Evolutionary conservation across 2,888 invertebrate genomes (phyloP).

Genomic region (Phortica magna): DNA sequence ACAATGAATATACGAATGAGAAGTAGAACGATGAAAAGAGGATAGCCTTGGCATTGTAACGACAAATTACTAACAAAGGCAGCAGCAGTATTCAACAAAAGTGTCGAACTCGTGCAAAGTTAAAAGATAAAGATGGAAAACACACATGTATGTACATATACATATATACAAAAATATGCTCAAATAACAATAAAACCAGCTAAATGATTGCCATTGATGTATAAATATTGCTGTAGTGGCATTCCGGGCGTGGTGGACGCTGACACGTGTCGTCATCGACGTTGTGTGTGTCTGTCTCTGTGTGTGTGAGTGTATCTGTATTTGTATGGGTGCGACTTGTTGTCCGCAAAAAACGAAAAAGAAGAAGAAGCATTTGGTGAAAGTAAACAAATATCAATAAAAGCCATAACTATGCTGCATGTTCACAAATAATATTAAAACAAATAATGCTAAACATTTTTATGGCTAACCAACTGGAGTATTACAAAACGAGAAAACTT

Average conservation of each 20-base stretch:
- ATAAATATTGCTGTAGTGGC: slow-evolving; percentile 57
- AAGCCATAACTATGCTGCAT: slow-evolving; percentile 10
- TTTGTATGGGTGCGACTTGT: background rate
- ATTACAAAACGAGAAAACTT: background rate
- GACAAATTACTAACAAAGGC: background rate
- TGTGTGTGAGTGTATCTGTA: background rate
- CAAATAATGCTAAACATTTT: slow-evolving; percentile 24
- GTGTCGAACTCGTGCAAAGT: slow-evolving; percentile 23
- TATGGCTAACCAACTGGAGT: background rate
- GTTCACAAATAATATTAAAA: slow-evolving; percentile 6
- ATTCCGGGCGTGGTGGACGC: slow-evolving; percentile 30
- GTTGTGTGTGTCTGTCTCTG: no score
- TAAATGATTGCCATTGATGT: slow-evolving; percentile 68
- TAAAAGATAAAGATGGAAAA: background rate
- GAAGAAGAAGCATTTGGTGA: background rate
- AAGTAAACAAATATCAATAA: slow-evolving; percentile 15
- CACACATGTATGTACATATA: slow-evolving; percentile 14
- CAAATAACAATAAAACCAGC: slow-evolving; percentile 70
- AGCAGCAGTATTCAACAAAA: slow-evolving; percentile 14
- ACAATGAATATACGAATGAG: background rate
- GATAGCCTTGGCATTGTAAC: background rate
- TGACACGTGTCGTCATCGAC: slow-evolving; percentile 9
- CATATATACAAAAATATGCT: slow-evolving; percentile 64
- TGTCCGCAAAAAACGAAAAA: background rate
- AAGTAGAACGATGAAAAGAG: background rate